Evolutionary conservation across 2,797 vertebrate species (phyloP).

Genomic region (Liasis olivaceus): DNA sequence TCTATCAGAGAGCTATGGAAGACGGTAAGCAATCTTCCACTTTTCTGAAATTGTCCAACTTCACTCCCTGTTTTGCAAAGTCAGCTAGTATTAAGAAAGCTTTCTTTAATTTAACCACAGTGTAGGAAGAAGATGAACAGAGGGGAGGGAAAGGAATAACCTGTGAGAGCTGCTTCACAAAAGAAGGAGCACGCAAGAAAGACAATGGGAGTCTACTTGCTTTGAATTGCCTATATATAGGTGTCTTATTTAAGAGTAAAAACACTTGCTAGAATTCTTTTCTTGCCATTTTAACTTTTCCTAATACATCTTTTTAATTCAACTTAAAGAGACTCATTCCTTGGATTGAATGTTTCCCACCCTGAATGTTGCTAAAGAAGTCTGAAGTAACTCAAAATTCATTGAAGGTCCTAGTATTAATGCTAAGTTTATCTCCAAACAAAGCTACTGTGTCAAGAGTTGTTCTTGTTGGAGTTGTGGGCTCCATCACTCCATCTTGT

Average conservation of each 20-base stretch:
- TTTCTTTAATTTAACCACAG: neutral
- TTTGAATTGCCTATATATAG: neutral
- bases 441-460: neutral
- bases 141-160: neutral
- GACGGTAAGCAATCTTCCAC: conserved; percentile 76
- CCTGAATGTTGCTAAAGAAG: neutral
- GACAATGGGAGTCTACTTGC: neutral
- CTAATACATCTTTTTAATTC: no score
- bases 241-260: no score
- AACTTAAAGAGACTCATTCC: no score
- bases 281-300: no score
- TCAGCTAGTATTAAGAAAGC: neutral
- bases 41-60: neutral
- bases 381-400: neutral
- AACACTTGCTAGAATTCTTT: no score
- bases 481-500: neutral
- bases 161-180: neutral
- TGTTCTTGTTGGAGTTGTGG: neutral
- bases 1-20: conserved; percentile 78
- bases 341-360: neutral
- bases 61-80: neutral
- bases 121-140: neutral
- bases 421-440: neutral
- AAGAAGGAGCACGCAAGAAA: neutral
- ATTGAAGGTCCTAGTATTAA: neutral